Evolutionary conservation across 2,888 invertebrate species (phyloP), one percentile per base, ranked within the genome.

Genomic region (Unio pictorum): DNA sequence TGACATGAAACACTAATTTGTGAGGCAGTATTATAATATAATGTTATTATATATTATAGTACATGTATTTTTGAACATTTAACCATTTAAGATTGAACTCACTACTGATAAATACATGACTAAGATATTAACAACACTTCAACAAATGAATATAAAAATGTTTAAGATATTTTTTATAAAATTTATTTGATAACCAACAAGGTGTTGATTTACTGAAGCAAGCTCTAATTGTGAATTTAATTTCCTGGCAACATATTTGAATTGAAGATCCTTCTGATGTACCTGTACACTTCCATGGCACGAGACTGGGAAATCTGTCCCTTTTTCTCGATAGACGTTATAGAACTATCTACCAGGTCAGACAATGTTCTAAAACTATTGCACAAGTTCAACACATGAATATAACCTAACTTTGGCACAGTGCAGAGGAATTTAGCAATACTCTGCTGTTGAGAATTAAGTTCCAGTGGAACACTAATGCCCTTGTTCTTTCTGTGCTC

Each of bases 341-440:
- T 70, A 56, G 81, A 71, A 66, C 84, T 84, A 15, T 70, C 68
- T 28, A 86, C 28, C 64, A 88, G 82, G 18, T 87, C 79, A n/a
- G 69, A 68, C n/a, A 88, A 68, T 17, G 73, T 80, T 59, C 56
- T 76, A 72, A 81, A 88, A 54, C 79, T 80, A 67, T 81, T 68
- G 55, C 80, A 73, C 17, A 87, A 68, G 67, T 86, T 86, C 20
- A 88, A 71, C 11, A 86, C 86, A 68, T 82, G 80, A n/a, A 84
- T 74, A 58, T 86, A 84, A 45, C 80, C 84, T 57, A 87, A 61
- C 58, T 78, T 73, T 11, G 88, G 88, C 28, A 88, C 66, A 11
- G 84, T 81, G 34, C 72, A 30, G 68, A 84, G 83, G 70, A 88
- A 87, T 63, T 78, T 81, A 28, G 85, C 79, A 70, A 80, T 74